Conservation (phyloP, 2,797 vertebrate species). For the Acipenser oxyrinchus region DNA sequence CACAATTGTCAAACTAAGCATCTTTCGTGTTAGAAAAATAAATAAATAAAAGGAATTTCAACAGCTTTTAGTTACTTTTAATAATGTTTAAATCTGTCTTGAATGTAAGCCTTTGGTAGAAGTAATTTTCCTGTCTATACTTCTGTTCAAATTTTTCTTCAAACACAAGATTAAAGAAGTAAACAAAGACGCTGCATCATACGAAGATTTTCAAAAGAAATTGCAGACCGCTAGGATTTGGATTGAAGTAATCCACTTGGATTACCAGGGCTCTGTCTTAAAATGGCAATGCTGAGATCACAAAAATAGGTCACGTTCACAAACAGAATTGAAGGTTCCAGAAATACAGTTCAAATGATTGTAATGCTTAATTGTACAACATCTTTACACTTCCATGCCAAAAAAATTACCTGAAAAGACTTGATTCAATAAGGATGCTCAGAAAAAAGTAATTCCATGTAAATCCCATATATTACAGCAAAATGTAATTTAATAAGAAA, state of each 20-base stretch:
- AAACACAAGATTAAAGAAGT: conserved; percentile 33
- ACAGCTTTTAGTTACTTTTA: no score
- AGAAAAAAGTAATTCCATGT: conserved; percentile 29
- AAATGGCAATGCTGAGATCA: conserved; percentile 50
- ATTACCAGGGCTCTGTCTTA: conserved; percentile 57
- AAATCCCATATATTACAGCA: conserved; percentile 35
- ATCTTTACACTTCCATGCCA: conserved; percentile 21
- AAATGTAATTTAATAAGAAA: conserved; percentile 38
- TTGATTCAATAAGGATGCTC: conserved; percentile 35
- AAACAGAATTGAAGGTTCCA: conserved; percentile 19
- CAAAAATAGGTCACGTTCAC: conserved; percentile 56
- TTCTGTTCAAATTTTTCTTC: neutral
- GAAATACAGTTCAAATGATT: conserved; percentile 18
- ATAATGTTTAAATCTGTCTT: no score
- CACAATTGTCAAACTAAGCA: no score
- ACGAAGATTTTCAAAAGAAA: conserved; percentile 55
- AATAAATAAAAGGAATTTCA: no score
- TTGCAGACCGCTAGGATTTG: conserved; percentile 58
- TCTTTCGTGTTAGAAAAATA: no score
- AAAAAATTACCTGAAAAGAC: conserved; percentile 34
- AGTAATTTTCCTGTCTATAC: no score
- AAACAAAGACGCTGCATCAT: conserved; percentile 45
- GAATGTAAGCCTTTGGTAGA: no score
- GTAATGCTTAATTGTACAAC: conserved; percentile 27
- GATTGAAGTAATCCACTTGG: conserved; percentile 69